Evolutionary conservation across 2,888 invertebrate species (phyloP).

Genomic region (Tineola bisselliella): DNA sequence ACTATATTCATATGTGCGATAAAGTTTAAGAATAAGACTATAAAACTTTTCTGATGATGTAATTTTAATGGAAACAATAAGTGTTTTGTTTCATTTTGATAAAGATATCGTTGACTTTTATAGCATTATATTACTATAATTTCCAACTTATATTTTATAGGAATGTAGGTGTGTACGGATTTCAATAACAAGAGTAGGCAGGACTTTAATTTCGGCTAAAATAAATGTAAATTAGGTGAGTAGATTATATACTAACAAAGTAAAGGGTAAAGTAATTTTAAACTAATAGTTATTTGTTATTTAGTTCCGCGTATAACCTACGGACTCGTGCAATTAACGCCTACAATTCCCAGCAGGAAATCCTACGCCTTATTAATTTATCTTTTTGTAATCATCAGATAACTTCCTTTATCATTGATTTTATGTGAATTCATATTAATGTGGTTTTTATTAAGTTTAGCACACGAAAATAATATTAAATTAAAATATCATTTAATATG

Average conservation of each 20-base stretch:
- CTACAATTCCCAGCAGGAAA: slow-evolving; percentile 23
- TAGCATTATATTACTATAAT: too few relatives aligned
- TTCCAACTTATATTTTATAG: too few relatives aligned
- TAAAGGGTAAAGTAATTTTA: not conserved
- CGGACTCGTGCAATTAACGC: slow-evolving; percentile 31
- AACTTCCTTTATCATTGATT: slow-evolving; percentile 8
- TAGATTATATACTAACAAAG: too few relatives aligned
- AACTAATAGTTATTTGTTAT: not conserved
- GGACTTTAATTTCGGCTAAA: too few relatives aligned
- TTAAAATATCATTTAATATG: not conserved
- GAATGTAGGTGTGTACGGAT: too few relatives aligned
- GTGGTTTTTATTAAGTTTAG: not conserved
- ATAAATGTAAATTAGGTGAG: too few relatives aligned
- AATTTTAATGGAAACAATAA: slow-evolving; percentile 15
- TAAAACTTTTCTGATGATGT: not conserved
- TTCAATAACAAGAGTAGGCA: too few relatives aligned
- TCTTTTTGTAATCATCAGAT: slow-evolving; percentile 13
- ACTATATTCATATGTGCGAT: too few relatives aligned
- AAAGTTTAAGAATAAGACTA: too few relatives aligned
- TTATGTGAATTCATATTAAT: not conserved
- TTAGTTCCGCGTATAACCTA: slow-evolving; percentile 6
- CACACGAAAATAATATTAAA: not conserved
- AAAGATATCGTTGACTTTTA: slow-evolving; percentile 1
- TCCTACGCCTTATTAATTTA: slow-evolving; percentile 13
- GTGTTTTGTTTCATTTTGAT: slow-evolving; percentile 10